phyloP scores from a whole-genome alignment of 1,140 invertebrate species.

The Cardiocondyla obscurior region DNA sequence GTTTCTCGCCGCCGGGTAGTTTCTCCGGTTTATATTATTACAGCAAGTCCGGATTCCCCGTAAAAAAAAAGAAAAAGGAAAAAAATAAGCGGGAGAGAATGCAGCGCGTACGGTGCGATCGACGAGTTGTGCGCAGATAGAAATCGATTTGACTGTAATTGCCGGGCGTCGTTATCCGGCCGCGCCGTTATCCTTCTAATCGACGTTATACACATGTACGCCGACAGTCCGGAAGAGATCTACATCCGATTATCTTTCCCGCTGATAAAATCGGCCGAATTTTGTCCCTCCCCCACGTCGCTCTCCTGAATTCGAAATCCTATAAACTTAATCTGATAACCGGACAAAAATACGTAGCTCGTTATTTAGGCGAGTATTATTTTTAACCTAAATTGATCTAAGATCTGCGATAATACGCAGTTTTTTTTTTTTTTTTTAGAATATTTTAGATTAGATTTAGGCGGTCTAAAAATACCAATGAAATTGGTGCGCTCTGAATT shows the following conservation, averaged over 20 bases:
- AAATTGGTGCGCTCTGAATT: not conserved
- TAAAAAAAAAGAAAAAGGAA: not conserved
- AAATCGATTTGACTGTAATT: conserved; percentile 53
- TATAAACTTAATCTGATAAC: not conserved
- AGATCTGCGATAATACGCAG: not conserved
- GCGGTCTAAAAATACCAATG: not conserved
- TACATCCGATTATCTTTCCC: not conserved
- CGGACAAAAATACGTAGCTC: not conserved
- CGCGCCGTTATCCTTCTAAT: conserved; percentile 30
- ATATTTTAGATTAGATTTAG: not conserved
- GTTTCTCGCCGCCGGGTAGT: conserved; percentile 39
- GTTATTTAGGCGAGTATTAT: not conserved
- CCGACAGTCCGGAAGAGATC: conserved; percentile 34
- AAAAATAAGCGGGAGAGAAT: too few relatives aligned
- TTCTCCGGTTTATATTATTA: conserved; percentile 45
- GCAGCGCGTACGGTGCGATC: conserved; percentile 18
- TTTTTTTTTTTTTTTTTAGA: too few relatives aligned
- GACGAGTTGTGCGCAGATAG: conserved; percentile 23
- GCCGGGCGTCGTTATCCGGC: conserved; percentile 22
- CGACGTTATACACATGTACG: conserved; percentile 12
- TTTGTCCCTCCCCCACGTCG: conserved; percentile 30
- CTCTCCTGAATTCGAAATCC: not conserved
- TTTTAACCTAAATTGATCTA: not conserved
- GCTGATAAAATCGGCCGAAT: conserved; percentile 21
- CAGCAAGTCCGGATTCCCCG: conserved; percentile 7